phyloP scores from a whole-genome alignment of 2,797 vertebrate genomes.

The Tenualosa thibaudeaui region DNA sequence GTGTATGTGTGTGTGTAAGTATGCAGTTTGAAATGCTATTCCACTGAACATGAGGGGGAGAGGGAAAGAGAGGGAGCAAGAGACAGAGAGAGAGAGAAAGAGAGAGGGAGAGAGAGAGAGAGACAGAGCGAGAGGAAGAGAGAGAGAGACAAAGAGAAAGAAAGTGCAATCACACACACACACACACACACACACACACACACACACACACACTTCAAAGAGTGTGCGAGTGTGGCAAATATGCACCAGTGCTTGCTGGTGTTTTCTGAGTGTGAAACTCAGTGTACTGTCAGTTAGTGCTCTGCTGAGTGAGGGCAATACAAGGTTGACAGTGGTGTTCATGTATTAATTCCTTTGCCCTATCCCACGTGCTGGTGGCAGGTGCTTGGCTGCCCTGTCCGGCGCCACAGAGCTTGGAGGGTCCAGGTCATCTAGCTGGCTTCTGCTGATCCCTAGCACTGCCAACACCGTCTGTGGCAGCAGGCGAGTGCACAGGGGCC shows the following conservation, averaged over 20 bases:
- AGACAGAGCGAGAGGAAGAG: too few relatives aligned
- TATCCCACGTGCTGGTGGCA: neutral
- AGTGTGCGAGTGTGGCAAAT: neutral
- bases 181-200: neutral
- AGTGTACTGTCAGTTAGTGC: neutral
- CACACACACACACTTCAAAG: neutral
- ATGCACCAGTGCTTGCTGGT: neutral
- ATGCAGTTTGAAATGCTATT: neutral
- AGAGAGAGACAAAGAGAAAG: neutral
- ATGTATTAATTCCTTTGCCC: slow-evolving; percentile 11
- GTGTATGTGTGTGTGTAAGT: neutral
- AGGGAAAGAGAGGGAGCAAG: neutral
- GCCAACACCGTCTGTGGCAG: neutral
- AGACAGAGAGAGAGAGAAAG: neutral
- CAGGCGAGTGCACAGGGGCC: neutral
- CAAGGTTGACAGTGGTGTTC: slow-evolving; percentile 8
- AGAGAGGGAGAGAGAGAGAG: neutral
- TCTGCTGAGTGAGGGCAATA: neutral
- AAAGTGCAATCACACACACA: neutral
- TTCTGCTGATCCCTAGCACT: neutral
- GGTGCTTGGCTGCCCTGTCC: neutral
- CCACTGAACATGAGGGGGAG: neutral
- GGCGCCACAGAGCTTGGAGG: neutral
- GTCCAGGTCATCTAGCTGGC: slow-evolving; percentile 2
- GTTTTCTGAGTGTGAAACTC: neutral